phyloP scores from a whole-genome alignment of 2,797 vertebrate species.

The Balearica regulorum region DNA sequence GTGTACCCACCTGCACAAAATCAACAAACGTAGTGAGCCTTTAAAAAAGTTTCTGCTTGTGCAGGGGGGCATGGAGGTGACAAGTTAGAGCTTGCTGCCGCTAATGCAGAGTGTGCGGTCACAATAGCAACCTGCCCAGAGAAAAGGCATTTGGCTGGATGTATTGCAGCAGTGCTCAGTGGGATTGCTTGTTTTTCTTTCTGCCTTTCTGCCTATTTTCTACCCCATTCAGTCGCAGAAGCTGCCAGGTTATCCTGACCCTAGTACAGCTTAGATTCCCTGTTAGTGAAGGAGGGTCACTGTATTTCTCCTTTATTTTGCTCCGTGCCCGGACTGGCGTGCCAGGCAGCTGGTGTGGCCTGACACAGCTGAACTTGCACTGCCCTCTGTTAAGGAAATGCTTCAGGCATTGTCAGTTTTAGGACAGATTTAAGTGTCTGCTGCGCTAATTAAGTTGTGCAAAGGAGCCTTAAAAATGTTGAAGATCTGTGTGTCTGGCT shows the following conservation, averaged over 20 bases:
- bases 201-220: background rate
- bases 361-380: constrained; percentile 4
- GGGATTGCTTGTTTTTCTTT: background rate
- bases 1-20: background rate
- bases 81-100: background rate
- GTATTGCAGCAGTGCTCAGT: background rate
- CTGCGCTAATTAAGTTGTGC: constrained; percentile 3
- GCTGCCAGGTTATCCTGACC: background rate
- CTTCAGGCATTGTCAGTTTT: constrained; percentile 19
- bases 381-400: constrained; percentile 25
- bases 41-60: background rate
- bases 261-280: background rate
- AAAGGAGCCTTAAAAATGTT: background rate
- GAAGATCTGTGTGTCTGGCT: background rate
- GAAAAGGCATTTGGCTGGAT: background rate
- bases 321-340: accelerated
- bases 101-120: background rate
- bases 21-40: background rate
- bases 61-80: background rate
- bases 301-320: background rate
- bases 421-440: constrained; percentile 24
- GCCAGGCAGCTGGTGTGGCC: constrained; percentile 8
- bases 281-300: background rate
- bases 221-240: accelerated
- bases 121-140: background rate